These are phyloP conservation scores for Hyla sarda DNA, from an alignment of 2,113 vertebrate genomes.

Conservation along the genomic window DNA sequence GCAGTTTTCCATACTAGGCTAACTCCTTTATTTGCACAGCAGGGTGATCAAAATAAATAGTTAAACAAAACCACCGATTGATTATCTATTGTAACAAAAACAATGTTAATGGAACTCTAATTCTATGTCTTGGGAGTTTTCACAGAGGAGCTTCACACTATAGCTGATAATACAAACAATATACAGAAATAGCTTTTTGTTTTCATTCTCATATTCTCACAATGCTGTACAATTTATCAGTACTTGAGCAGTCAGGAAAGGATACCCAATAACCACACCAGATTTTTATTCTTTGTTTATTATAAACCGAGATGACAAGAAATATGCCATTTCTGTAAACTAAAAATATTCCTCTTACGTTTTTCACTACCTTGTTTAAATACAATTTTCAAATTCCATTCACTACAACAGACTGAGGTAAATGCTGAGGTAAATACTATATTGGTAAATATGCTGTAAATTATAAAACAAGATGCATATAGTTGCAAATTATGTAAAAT, in stretches of 20 bases:
- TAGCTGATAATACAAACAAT: background rate
- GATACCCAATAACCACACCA: background rate
- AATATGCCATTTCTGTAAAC: background rate
- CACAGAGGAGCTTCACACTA: background rate
- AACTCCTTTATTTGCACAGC: conserved; percentile 34
- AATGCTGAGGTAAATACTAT: too few species aligned
- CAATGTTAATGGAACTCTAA: conserved; percentile 27
- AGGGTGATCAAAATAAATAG: conserved; percentile 15
- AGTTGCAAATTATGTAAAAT: too few species aligned
- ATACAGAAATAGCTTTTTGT: background rate
- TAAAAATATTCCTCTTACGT: background rate
- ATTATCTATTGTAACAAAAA: conserved; percentile 12
- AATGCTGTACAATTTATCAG: background rate
- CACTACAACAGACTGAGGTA: too few species aligned
- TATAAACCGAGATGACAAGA: background rate
- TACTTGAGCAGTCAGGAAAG: background rate
- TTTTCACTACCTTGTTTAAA: too few species aligned
- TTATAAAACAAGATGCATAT: too few species aligned
- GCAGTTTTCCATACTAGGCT: background rate
- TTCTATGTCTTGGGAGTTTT: background rate
- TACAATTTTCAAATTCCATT: too few species aligned
- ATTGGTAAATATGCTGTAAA: too few species aligned
- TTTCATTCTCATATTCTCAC: background rate
- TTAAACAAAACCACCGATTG: background rate
- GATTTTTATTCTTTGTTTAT: background rate